Evolutionary conservation across 2,797 vertebrate species (phyloP), one percentile per base, ranked within the genome.

Genomic region (Alouatta caraya): DNA sequence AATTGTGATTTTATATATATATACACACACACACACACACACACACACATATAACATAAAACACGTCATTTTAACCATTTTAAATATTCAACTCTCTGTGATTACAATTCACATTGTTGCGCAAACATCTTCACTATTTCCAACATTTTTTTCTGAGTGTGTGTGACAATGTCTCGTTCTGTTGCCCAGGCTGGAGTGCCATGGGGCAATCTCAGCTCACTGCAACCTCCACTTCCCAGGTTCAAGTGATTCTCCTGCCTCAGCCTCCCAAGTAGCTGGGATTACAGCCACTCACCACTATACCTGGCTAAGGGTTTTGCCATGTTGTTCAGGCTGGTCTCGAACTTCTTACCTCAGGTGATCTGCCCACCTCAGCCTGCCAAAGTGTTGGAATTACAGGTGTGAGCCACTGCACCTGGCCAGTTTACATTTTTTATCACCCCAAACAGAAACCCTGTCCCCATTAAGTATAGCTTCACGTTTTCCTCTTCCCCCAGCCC

Each of bases 21-120:
- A 64, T 5, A 59, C 2, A 28, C 0, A 28, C 0, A 59, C 2
- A 13, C 57, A 26, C 3, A 57, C 9, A 57, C 10, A 59, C 4
- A 37, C 17, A 70, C 44, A 82, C 72, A 30, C 30, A 30, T 33
- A 42, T 30, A 37, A 59, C 13, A 26, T 61, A 52, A 90, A 86
- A 50, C 37, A 42, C 52, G 33, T 50, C 39, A 12, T 48, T 80
- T 55, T 76, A 87, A 37, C 21, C 15, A 24, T 55, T 81, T 89
- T 19, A 79, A 88, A 76, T n/a, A 30, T 50, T 21, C 39, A 79
- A 17, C 19, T 72, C 15, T 46, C 14, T 50, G n/a, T 81, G 73
- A 48, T n/a, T 55, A 6, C 22, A 44, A 67, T 93, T 28, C n/a
- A 73, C 8, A 50, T 50, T 67, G 5, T 61, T 61, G 73, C 21